Percentiles rank a stretch among this genome's conserved stretches.
These are phyloP conservation scores for Hyposmocoma kahamanoa DNA, from an alignment of 1,140 invertebrate genomes.

Conservation along the genomic window DNA sequence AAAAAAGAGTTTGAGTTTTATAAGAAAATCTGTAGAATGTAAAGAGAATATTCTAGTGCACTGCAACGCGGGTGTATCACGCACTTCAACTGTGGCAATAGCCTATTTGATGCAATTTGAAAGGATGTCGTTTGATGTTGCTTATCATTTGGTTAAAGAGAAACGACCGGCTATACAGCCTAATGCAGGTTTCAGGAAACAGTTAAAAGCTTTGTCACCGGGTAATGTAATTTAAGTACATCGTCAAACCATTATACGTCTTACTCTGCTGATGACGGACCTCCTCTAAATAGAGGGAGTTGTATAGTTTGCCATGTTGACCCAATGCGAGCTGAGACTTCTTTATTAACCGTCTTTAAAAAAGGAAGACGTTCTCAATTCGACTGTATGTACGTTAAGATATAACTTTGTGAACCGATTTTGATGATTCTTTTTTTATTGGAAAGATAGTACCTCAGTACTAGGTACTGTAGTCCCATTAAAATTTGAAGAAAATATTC, in stretches of 20 bases:
- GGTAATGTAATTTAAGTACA: conserved; percentile 27
- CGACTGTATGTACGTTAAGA: no score
- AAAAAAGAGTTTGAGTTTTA: conserved; percentile 74
- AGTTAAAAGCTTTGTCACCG: conserved; percentile 53
- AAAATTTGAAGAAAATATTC: no score
- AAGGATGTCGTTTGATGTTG: conserved; percentile 78
- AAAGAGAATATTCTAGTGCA: conserved; percentile 86
- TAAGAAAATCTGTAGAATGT: conserved; percentile 61
- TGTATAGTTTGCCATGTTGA: no score
- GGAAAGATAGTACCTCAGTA: background rate
- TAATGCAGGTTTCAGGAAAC: conserved; percentile 85
- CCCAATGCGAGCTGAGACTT: no score
- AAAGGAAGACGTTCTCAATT: no score
- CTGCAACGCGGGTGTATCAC: conserved; percentile 93
- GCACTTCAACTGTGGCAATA: conserved; percentile 88
- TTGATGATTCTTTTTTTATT: no score
- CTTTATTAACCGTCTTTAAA: no score
- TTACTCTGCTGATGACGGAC: no score
- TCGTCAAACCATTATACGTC: no score
- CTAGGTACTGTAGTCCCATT: background rate
- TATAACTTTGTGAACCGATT: no score
- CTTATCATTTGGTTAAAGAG: conserved; percentile 80
- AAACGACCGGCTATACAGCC: conserved; percentile 81
- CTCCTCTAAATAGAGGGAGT: no score
- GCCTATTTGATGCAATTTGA: conserved; percentile 86